Evolutionary conservation across 2,797 vertebrate species (phyloP), one percentile per base, ranked within the genome.

Genomic region (Dipus sagitta): DNA sequence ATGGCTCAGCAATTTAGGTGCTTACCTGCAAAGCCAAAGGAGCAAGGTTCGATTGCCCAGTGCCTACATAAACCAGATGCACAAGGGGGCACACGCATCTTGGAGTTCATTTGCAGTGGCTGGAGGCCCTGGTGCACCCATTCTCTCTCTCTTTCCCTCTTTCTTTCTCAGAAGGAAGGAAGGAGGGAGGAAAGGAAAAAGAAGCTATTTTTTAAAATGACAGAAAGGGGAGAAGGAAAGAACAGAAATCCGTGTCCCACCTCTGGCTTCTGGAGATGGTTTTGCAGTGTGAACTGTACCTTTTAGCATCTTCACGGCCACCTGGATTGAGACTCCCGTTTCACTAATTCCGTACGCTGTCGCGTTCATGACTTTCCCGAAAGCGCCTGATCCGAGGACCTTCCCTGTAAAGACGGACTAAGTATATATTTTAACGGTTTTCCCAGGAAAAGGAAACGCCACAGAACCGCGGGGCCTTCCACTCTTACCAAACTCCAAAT

Each of bases 231-330:
- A 80, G 76, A 24, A 13, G 30, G 10, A 18, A 28, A 1, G 8
- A 23, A 20, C 7, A 2, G 83, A 32, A 60, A 54, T 30, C 23
- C 12, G 54, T 4, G 6, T 21, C 20, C 28, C 32, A n/a, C 26
- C 6, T 79, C 2, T 5, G 58, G 5, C 34, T 11, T 26, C 58
- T 24, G 58, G 28, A 4, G 28, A n/a, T 1, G 18, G 4, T 26
- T 54, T 24, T 52, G 10, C 15, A 71, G 4, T 5, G 24, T 7
- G 98, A 84, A 82, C 65, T 0, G 0, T 98, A 99, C 99, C 99
- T 99, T 99, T 99, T 14, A 99, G 98, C 99, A 99, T 99, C 98
- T 99, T 99, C 79, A 99, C 99, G 0, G 99, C 99, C 0, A 99
- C 99, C 96, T 99, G 99, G 97, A 99, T 98, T 0, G 99, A 99